These are phyloP conservation scores for Leptinotarsa haldemani DNA, from an alignment of 2,888 invertebrate species.

Conservation along the genomic window DNA sequence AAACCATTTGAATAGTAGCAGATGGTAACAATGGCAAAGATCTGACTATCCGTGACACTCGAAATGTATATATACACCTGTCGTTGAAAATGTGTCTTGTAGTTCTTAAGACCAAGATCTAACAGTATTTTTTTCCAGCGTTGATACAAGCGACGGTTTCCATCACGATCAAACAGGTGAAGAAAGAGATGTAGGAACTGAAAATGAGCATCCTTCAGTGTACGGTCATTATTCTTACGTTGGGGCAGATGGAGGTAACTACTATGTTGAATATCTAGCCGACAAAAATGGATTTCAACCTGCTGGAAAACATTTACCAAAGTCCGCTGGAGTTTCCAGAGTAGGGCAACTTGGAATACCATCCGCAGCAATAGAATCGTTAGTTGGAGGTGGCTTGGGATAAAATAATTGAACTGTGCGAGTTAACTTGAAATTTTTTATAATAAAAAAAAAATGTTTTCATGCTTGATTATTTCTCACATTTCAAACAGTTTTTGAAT, in stretches of 20 bases:
- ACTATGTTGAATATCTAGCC: conserved; percentile 69
- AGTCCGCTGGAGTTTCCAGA: conserved; percentile 52
- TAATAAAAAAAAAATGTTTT: too few species aligned
- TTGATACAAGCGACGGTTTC: conserved; percentile 68
- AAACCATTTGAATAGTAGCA: too few species aligned
- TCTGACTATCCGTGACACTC: too few species aligned
- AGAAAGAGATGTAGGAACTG: conserved; percentile 66
- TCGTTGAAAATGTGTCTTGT: too few species aligned
- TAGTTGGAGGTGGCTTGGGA: conserved; percentile 58
- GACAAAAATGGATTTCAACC: conserved; percentile 70
- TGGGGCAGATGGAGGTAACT: conserved; percentile 69
- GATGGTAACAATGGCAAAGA: too few species aligned
- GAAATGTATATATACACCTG: too few species aligned
- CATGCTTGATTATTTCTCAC: too few species aligned
- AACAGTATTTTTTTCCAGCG: conserved; percentile 40
- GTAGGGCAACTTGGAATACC: conserved; percentile 59
- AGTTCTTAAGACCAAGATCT: too few species aligned
- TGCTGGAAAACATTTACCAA: conserved; percentile 57
- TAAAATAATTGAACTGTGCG: conserved; percentile 27
- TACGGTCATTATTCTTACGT: conserved; percentile 71
- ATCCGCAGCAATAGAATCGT: conserved; percentile 58
- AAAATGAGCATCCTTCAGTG: conserved; percentile 66
- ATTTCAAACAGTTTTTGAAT: too few species aligned
- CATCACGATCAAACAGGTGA: conserved; percentile 68
- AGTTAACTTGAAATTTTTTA: neutral